Conservation (phyloP, 2,888 invertebrate species). For the Encarsia formosa region DNA sequence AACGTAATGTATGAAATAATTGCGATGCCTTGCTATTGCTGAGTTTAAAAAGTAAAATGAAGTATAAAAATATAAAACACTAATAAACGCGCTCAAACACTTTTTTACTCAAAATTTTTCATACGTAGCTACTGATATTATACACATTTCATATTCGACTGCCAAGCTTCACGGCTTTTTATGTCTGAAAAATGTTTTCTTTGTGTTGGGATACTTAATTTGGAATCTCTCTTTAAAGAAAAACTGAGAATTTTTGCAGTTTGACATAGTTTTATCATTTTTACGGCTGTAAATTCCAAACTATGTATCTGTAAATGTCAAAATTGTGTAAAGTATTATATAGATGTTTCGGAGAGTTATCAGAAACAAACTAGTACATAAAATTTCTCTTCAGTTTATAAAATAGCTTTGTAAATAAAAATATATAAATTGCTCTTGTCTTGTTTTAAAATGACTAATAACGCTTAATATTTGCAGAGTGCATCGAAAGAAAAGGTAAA, state of each 20-base stretch:
- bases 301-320: too few species aligned
- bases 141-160: conserved; percentile 26
- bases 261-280: too few species aligned
- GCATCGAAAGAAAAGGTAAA: conserved; percentile 50
- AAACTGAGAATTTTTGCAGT: too few species aligned
- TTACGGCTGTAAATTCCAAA: too few species aligned
- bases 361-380: too few species aligned
- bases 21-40: background rate
- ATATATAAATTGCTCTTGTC: conserved; percentile 26
- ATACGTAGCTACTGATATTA: conserved; percentile 5
- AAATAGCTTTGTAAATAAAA: conserved; percentile 8
- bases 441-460: conserved; percentile 41
- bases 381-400: conserved; percentile 3
- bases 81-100: conserved; percentile 3
- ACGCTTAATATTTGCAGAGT: conserved; percentile 49
- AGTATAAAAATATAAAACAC: background rate
- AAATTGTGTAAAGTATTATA: too few species aligned
- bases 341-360: too few species aligned
- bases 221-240: too few species aligned
- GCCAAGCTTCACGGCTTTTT: conserved; percentile 39
- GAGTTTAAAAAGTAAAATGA: too few species aligned
- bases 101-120: conserved; percentile 5
- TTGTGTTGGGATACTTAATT: conserved; percentile 21
- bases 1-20: conserved; percentile 9
- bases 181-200: conserved; percentile 35